Conservation (phyloP, 2,888 invertebrate species). For the Phytoseiulus persimilis region DNA sequence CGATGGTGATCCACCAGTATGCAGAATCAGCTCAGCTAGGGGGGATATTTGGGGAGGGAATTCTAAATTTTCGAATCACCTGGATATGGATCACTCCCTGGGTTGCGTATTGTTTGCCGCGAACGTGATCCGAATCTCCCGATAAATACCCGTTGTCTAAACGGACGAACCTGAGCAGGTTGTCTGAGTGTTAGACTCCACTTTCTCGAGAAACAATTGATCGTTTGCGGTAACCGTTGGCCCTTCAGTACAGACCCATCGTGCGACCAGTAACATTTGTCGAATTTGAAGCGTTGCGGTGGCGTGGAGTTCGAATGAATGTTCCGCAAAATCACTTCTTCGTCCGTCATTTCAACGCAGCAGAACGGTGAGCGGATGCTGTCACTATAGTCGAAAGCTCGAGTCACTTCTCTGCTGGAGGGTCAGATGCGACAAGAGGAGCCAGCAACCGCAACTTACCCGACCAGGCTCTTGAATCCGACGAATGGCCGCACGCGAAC, state of each 20-base stretch:
- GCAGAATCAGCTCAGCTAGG: no score
- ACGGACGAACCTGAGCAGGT: conserved; percentile 40
- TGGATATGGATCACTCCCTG: conserved; percentile 32
- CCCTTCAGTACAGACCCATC: conserved; percentile 54
- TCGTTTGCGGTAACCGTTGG: no score
- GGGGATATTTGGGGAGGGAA: no score
- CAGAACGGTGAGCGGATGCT: conserved; percentile 43
- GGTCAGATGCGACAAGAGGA: no score
- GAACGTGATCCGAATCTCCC: background rate
- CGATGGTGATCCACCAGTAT: no score
- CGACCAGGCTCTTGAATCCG: background rate
- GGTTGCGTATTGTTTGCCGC: conserved; percentile 29
- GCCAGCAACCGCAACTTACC: conserved; percentile 18
- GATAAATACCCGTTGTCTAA: conserved; percentile 40
- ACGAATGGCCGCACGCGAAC: conserved; percentile 27
- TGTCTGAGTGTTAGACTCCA: background rate
- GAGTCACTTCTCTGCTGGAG: no score
- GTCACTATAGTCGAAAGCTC: background rate
- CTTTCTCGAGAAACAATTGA: background rate
- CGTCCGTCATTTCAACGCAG: conserved; percentile 52
- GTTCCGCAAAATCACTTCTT: conserved; percentile 52
- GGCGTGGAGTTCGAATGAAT: conserved; percentile 51
- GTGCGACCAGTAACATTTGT: conserved; percentile 57
- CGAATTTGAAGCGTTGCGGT: conserved; percentile 54
- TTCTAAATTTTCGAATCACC: background rate